Evolutionary conservation across 2,797 vertebrate species (phyloP).

Genomic region (Acrossocheilus fasciatus): DNA sequence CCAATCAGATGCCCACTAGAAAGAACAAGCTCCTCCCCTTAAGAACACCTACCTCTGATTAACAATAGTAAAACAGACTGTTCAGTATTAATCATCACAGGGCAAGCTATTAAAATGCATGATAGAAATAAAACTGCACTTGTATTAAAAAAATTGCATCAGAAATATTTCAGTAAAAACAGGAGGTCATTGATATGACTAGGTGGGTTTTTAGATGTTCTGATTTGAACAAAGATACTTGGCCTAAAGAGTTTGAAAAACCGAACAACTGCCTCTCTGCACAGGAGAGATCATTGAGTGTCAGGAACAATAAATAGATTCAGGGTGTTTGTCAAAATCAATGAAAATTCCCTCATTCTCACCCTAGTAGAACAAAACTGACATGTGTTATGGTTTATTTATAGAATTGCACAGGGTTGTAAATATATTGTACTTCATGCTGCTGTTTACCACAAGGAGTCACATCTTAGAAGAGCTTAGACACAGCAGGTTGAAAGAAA

Average conservation of each 20-base stretch:
- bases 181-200: neutral
- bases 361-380: constrained; percentile 13
- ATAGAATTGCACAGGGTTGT: constrained; percentile 9
- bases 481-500: neutral
- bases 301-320: constrained; percentile 33
- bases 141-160: neutral
- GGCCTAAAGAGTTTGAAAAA: constrained; percentile 24
- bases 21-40: neutral
- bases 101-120: neutral
- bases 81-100: neutral
- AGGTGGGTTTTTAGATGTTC: neutral
- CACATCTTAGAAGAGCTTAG: neutral
- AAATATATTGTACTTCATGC: constrained; percentile 2
- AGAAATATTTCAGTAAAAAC: neutral
- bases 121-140: neutral
- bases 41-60: neutral
- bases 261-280: constrained; percentile 5
- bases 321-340: constrained; percentile 34
- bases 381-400: constrained; percentile 21
- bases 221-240: constrained; percentile 9
- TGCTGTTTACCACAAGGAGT: neutral
- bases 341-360: neutral
- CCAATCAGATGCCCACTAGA: neutral
- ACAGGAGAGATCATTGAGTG: constrained; percentile 25
- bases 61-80: neutral